Evolutionary conservation across 2,113 vertebrate genomes (phyloP).

Genomic region (Psittacus erithacus): DNA sequence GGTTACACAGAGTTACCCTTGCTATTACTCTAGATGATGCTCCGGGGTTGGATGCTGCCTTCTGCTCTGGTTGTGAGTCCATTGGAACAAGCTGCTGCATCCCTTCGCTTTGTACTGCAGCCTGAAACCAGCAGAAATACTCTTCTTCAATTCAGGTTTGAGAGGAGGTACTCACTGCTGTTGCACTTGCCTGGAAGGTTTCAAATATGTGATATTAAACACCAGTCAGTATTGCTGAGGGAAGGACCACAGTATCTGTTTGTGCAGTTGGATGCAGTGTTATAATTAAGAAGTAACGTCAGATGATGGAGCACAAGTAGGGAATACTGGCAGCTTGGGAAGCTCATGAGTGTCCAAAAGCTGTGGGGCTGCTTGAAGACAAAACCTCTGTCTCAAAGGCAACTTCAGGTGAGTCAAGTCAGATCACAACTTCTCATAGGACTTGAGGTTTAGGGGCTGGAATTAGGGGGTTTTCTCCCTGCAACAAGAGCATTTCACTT

Average conservation of each 20-base stretch:
- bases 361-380: accelerated
- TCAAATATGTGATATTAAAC: accelerated
- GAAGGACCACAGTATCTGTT: accelerated
- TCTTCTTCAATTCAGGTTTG: background rate
- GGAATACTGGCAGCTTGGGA: background rate
- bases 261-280: accelerated
- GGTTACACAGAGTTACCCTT: background rate
- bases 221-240: accelerated
- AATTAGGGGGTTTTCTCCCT: background rate
- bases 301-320: background rate
- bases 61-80: background rate
- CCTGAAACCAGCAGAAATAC: background rate
- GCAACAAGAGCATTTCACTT: background rate
- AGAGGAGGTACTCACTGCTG: accelerated
- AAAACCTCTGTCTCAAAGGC: background rate
- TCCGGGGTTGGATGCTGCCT: background rate
- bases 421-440: background rate
- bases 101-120: accelerated
- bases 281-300: background rate
- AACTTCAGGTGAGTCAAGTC: background rate
- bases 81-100: accelerated
- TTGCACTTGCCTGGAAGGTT: accelerated
- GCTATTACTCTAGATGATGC: background rate
- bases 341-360: background rate
- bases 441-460: background rate